These are phyloP conservation scores for Alces alces DNA, from an alignment of 2,113 vertebrate species.

Conservation along the genomic window DNA sequence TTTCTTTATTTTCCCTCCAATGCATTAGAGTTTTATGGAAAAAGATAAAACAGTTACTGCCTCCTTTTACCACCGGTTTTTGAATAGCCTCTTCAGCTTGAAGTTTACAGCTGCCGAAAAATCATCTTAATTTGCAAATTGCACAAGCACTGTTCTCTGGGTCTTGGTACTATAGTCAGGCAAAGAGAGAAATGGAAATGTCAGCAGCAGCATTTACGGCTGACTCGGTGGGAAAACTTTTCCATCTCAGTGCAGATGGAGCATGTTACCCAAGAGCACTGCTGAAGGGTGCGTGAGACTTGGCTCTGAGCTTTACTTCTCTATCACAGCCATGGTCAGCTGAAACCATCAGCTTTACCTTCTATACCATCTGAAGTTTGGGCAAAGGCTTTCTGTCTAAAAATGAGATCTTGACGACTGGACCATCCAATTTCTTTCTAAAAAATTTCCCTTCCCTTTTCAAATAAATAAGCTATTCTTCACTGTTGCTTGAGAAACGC, in stretches of 20 bases:
- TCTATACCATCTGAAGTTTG: not conserved
- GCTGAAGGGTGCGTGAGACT: not conserved
- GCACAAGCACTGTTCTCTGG: not conserved
- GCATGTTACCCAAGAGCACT: not conserved
- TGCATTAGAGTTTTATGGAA: constrained; percentile 62
- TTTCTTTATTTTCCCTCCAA: constrained; percentile 58
- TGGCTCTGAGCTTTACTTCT: not conserved
- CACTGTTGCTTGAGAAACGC: not conserved
- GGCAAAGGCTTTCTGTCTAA: not conserved
- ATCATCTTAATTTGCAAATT: constrained; percentile 61
- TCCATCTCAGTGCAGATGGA: not conserved
- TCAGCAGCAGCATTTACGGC: not conserved
- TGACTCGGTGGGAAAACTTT: not conserved
- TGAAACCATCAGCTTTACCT: not conserved
- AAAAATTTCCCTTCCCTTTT: constrained; percentile 12
- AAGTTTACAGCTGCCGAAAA: constrained; percentile 51
- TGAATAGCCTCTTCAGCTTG: constrained; percentile 54
- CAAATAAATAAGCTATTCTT: constrained; percentile 44
- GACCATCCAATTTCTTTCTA: not conserved
- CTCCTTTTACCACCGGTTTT: constrained; percentile 32
- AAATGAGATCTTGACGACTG: not conserved
- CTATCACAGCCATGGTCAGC: not conserved
- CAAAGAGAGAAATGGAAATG: not conserved
- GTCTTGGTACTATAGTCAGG: not conserved
- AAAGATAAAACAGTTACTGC: constrained; percentile 61